Base-by-base conservation (phyloP, 1,140 invertebrate species). In the Elysia chlorotica region DNA sequence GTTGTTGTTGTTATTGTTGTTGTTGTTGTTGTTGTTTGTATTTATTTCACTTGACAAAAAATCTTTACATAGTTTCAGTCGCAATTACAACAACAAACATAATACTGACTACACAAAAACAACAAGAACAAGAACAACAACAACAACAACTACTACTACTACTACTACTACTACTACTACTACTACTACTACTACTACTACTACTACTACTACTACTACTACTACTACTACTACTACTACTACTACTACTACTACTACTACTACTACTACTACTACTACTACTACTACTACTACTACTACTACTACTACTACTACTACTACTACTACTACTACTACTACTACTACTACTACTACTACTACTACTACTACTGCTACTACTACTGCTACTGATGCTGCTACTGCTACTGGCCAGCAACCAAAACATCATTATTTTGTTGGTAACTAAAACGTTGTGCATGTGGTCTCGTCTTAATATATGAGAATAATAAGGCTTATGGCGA, bases 281-380 rank as follows among this genome's bases (percentile, higher is more conserved):
- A 61, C 56, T 54, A 48, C 56, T 59, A 48, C 56, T 59, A 61
- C 36, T 59, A 61, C 56, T 59, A 48, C 56, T 59, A 33, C 56
- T 59, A 59, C 68, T 59, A 33, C 68, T 33, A 35, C 54, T 59
- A 70, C 68, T 59, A 70, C 68, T 59, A 48, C 68, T 59, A 33
- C 68, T 70, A 59, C 56, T 25, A 17, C 25, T 59, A 59, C 56
- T 23, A 59, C 56, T 23, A 59, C 56, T 41, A 68, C 21, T 41
- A 68, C 3, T 59, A 59, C 28, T 59, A 59, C 56, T 23, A 59
- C 28, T 59, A 59, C 56, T 59, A 30, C 56, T 30, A 54, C 41
- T 48, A 48, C 41, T 48, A 48, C 41, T 48, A 48, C 41, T 48
- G n/a, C n/a, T n/a, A n/a, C n/a, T n/a, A n/a, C n/a, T n/a, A n/a